Percentiles rank a stretch among this genome's conserved stretches.
These are phyloP conservation scores for Cheilosia impressa DNA, from an alignment of 2,888 invertebrate genomes.

Conservation along the genomic window DNA sequence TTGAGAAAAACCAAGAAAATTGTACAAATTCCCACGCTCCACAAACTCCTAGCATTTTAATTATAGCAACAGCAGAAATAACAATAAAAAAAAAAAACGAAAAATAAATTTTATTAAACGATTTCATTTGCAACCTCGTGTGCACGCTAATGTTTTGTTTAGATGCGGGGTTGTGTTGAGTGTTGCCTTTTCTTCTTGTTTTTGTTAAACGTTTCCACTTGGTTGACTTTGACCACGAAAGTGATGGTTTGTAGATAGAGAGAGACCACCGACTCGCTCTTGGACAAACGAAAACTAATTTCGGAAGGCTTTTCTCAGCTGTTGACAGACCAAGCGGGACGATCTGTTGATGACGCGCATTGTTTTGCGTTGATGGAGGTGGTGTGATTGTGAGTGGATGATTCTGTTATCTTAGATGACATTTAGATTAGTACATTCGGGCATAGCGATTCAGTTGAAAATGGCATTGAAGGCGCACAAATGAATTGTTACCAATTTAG, in stretches of 20 bases:
- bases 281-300: constrained; percentile 11
- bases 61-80: constrained; percentile 25
- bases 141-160: constrained; percentile 53
- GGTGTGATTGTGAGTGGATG: constrained; percentile 11
- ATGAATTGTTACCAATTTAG: too few species aligned
- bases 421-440: constrained; percentile 15
- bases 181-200: background rate
- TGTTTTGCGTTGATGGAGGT: background rate
- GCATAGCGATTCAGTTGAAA: background rate
- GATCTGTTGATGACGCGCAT: constrained; percentile 2
- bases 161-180: constrained; percentile 1
- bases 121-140: constrained; percentile 62
- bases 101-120: constrained; percentile 57
- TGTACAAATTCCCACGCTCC: constrained; percentile 61
- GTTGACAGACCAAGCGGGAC: constrained; percentile 3
- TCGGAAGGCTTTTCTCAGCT: background rate
- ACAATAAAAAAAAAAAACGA: constrained; percentile 7
- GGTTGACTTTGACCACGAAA: constrained; percentile 69
- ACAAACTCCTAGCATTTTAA: constrained; percentile 56
- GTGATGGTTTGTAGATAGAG: constrained; percentile 23
- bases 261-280: background rate
- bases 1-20: constrained; percentile 8
- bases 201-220: constrained; percentile 49
- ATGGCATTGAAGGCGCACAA: background rate
- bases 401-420: constrained; percentile 37